phyloP scores from a whole-genome alignment of 2,113 vertebrate genomes.

The Rhipidura dahli region DNA sequence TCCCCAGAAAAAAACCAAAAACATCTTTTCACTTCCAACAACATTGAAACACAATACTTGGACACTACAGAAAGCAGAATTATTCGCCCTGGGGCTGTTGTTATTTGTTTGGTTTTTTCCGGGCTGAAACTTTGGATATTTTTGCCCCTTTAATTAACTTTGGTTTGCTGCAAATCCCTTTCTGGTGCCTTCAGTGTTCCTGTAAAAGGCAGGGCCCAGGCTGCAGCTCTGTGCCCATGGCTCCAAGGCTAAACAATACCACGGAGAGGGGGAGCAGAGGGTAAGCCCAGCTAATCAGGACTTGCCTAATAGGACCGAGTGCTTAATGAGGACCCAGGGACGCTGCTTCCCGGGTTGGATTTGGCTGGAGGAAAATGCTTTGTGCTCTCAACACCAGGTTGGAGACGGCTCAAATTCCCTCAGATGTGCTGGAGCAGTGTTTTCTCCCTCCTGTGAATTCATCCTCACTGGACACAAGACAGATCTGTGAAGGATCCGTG shows the following conservation, averaged over 20 bases:
- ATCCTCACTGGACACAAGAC: fast-evolving
- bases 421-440: not conserved
- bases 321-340: slow-evolving; percentile 22
- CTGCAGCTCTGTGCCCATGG: not conserved
- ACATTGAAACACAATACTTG: not conserved
- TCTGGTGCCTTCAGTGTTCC: not conserved
- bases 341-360: not conserved
- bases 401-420: not conserved
- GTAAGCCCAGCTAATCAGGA: slow-evolving; percentile 5
- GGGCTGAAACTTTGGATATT: not conserved
- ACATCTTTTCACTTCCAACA: not conserved
- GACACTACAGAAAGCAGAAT: not conserved
- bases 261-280: not conserved
- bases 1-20: not conserved
- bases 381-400: not conserved
- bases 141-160: not conserved
- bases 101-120: not conserved
- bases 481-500: fast-evolving
- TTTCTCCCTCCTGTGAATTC: not conserved
- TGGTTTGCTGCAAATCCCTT: not conserved
- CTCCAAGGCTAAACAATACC: not conserved
- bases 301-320: not conserved
- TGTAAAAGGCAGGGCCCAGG: not conserved
- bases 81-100: not conserved
- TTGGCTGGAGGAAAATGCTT: not conserved